Evolutionary conservation across 2,888 invertebrate genomes (phyloP).

Genomic region (Andricus curvator): DNA sequence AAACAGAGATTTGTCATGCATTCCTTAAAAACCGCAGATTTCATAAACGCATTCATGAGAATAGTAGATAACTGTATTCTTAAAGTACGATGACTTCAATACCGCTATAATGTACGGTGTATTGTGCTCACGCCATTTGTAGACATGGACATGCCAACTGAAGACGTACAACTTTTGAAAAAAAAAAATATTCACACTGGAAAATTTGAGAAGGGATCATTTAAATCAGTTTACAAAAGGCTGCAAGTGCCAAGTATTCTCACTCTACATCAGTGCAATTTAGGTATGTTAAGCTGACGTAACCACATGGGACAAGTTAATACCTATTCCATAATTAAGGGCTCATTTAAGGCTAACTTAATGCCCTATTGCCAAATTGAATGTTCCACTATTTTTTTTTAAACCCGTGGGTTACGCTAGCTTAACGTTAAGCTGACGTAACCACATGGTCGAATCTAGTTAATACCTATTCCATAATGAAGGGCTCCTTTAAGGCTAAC

Average conservation of each 20-base stretch:
- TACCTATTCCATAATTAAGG: no score
- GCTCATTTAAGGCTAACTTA: no score
- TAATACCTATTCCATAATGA: no score
- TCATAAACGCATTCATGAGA: conserved; percentile 39
- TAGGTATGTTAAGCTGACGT: no score
- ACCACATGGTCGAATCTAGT: no score
- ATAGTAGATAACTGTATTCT: conserved; percentile 38
- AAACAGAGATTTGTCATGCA: conserved; percentile 18
- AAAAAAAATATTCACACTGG: conserved; percentile 20
- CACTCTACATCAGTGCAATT: neutral
- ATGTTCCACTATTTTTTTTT: no score
- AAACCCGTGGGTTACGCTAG: no score
- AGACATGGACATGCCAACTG: conserved; percentile 11
- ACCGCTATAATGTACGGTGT: conserved; percentile 39
- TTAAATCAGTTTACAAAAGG: conserved; percentile 4
- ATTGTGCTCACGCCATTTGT: conserved; percentile 33
- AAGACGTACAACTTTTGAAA: conserved; percentile 19
- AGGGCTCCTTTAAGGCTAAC: no score
- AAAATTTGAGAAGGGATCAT: neutral
- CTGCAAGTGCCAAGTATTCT: neutral
- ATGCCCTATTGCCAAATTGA: no score
- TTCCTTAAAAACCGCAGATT: conserved; percentile 17
- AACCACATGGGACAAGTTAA: no score
- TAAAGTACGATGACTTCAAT: conserved; percentile 39
- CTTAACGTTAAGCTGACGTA: no score